Evolutionary conservation across 2,888 invertebrate species (phyloP).

Genomic region (Lochmaea crataegi): DNA sequence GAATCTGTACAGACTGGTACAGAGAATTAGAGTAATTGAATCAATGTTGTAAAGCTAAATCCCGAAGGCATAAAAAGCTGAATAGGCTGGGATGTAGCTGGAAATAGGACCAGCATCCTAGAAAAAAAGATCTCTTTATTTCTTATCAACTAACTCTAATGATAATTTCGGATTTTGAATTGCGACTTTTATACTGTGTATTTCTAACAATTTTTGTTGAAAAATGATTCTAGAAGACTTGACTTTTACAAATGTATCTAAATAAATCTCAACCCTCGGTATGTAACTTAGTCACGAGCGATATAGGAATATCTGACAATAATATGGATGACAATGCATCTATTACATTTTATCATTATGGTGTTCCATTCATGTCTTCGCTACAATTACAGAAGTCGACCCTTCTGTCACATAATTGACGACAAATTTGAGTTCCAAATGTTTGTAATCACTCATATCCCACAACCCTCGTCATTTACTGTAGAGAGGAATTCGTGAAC

Average conservation of each 20-base stretch:
- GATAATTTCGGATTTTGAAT: too few species aligned
- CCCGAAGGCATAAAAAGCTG: too few species aligned
- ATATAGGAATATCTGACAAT: not conserved
- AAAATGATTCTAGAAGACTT: not conserved
- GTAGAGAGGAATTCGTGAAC: slow-evolving; percentile 3
- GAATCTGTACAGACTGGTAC: too few species aligned
- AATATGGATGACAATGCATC: slow-evolving; percentile 23
- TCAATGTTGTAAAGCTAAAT: too few species aligned
- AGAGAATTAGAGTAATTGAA: too few species aligned
- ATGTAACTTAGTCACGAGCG: not conserved
- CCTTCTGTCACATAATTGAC: slow-evolving; percentile 30
- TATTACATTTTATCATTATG: slow-evolving; percentile 15
- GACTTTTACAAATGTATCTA: not conserved
- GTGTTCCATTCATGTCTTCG: slow-evolving; percentile 16
- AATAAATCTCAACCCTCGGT: not conserved
- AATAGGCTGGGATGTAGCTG: too few species aligned
- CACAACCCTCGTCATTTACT: slow-evolving; percentile 9
- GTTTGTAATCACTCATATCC: slow-evolving; percentile 13
- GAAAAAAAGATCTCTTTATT: too few species aligned
- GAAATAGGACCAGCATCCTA: too few species aligned
- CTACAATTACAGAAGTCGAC: slow-evolving; percentile 23
- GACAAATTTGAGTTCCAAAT: slow-evolving; percentile 29
- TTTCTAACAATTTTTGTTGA: too few species aligned
- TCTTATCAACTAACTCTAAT: too few species aligned
- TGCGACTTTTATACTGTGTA: too few species aligned